Percentiles rank a stretch among this genome's conserved stretches.
phyloP scores from a whole-genome alignment of 2,113 vertebrate species.

The Zonotrichia leucophrys region DNA sequence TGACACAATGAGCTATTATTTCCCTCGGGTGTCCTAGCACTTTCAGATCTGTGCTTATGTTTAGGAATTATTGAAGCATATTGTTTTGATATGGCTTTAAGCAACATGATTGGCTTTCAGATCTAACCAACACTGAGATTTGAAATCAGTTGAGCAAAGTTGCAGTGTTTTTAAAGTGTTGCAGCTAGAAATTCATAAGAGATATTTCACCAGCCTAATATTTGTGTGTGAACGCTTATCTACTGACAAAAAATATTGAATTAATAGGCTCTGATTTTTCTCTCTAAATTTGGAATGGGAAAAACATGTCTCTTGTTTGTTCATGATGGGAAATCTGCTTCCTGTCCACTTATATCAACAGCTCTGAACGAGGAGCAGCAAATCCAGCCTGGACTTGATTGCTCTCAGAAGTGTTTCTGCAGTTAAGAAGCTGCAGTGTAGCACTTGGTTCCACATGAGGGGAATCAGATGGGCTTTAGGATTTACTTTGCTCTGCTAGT shows the following conservation, averaged over 20 bases:
- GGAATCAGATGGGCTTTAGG: background rate
- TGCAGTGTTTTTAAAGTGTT: background rate
- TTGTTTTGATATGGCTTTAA: slow-evolving; percentile 12
- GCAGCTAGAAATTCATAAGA: background rate
- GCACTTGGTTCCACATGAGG: slow-evolving; percentile 7
- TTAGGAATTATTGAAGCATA: slow-evolving; percentile 12
- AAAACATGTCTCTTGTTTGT: background rate
- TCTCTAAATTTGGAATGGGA: background rate
- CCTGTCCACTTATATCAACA: background rate
- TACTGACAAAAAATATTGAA: background rate
- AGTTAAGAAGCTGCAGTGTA: background rate
- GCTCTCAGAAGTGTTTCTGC: slow-evolving; percentile 4
- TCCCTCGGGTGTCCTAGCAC: background rate
- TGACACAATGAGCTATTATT: slow-evolving; percentile 1
- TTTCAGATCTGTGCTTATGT: background rate
- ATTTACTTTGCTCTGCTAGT: background rate
- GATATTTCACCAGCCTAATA: background rate
- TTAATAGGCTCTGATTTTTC: slow-evolving; percentile 10
- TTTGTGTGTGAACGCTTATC: background rate
- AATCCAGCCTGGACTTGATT: slow-evolving; percentile 4
- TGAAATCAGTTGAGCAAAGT: background rate
- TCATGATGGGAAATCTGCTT: background rate
- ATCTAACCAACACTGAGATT: background rate
- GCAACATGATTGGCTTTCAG: background rate
- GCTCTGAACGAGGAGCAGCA: background rate